Base-by-base conservation (phyloP, 2,888 invertebrate genomes). In the Meganola albula region DNA sequence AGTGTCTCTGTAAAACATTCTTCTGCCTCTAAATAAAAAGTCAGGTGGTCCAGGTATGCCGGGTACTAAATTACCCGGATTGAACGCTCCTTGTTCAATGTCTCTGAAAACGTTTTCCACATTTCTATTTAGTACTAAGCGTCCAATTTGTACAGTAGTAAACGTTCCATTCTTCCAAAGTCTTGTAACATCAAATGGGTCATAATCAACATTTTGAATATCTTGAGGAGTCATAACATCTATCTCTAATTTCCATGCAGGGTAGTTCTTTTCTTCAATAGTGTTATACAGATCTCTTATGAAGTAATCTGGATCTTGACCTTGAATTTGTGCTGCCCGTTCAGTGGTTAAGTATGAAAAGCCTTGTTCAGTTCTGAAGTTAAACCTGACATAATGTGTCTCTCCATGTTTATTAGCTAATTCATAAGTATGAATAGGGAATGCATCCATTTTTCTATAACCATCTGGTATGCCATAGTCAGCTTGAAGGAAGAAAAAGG, bases 381-480 rank as follows among this genome's bases (percentile, higher is more conserved):
- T 95, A 79, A 96, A 96, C 84, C 95, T 95, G 48, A 92, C 93
- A 65, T 92, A 97, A 44, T 91, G 82, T 2, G 87, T 72, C 34
- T 91, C 88, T 0, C 91, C 89, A 4, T 89, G 72, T 9, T 78
- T 86, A 69, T 96, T 97, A 12, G 94, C 89, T 42, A 96, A 65
- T 68, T 95, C 95, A 72, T 93, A 97, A 0, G 96, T 94, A 68
- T 97, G 96, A 0, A 93, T 93, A 4, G 95, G 93, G 54, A 94
- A 97, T 14, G 94, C 95, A 58, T 96, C 92, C 95, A 97, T 96
- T 67, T 91, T 90, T 16, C 95, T 88, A 72, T 90, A 91, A 3
- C 96, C 95, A 66, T 95, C 93, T 0, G 97, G 96, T 42, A 92
- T 92, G 9, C 97, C 97, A 50, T 94, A 89, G 73, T 96, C 96